Percentiles rank a stretch among this genome's conserved stretches.
Evolutionary conservation across 2,797 vertebrate species (phyloP).

Genomic region (Heteromormyrus szaboi): DNA sequence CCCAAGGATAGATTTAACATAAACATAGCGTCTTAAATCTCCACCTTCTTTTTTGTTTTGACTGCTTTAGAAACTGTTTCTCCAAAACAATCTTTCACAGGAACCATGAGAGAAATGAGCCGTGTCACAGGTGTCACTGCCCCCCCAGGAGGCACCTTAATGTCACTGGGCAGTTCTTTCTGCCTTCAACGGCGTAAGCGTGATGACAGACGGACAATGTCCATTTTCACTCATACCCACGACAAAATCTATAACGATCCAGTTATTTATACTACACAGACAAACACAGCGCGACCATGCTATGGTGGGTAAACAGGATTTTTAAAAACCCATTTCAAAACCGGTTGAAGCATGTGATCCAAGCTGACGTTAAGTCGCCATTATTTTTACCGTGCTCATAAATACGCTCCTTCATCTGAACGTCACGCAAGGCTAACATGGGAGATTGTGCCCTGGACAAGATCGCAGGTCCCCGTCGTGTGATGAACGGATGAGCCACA

Average conservation of each 20-base stretch:
- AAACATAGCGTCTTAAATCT: neutral
- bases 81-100: neutral
- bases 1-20: neutral
- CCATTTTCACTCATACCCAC: neutral
- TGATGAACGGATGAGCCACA: neutral
- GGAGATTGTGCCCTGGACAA: neutral
- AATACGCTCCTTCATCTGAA: neutral
- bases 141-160: neutral
- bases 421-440: neutral
- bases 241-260: neutral
- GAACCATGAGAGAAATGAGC: neutral
- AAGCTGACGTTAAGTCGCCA: neutral
- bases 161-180: neutral
- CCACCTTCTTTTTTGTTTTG: neutral
- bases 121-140: neutral
- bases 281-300: neutral
- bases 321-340: neutral
- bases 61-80: neutral
- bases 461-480: neutral
- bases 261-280: neutral
- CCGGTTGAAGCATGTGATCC: neutral
- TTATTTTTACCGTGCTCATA: neutral
- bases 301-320: neutral
- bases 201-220: neutral
- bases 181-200: neutral